phyloP scores from a whole-genome alignment of 2,113 vertebrate genomes.

The Solea solea region DNA sequence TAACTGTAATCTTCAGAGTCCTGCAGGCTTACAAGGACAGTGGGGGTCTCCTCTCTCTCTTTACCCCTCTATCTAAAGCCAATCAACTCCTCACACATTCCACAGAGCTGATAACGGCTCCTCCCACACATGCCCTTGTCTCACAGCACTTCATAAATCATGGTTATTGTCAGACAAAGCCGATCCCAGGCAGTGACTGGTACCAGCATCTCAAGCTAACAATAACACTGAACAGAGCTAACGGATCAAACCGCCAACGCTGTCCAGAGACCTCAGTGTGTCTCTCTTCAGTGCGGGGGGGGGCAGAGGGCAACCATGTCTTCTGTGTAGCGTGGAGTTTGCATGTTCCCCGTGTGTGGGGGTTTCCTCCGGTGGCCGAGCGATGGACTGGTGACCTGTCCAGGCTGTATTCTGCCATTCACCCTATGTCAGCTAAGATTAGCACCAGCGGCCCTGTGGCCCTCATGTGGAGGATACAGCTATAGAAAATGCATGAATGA shows the following conservation, averaged over 20 bases:
- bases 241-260: slow-evolving; percentile 17
- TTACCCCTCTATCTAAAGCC: slow-evolving; percentile 41
- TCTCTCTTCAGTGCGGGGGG: background rate
- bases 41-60: slow-evolving; percentile 34
- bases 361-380: too few relatives aligned
- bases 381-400: too few relatives aligned
- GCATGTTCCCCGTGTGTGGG: too few relatives aligned
- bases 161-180: slow-evolving; percentile 25
- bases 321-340: background rate
- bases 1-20: slow-evolving; percentile 2
- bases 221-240: slow-evolving; percentile 64
- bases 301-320: too few relatives aligned
- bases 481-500: too few relatives aligned
- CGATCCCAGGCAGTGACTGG: slow-evolving; percentile 59
- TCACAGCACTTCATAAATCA: slow-evolving; percentile 65
- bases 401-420: too few relatives aligned
- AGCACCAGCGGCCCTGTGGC: too few relatives aligned
- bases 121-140: slow-evolving; percentile 28
- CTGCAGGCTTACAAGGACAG: slow-evolving; percentile 20
- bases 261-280: slow-evolving; percentile 33
- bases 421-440: too few relatives aligned
- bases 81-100: slow-evolving; percentile 69
- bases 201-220: slow-evolving; percentile 49
- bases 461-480: too few relatives aligned
- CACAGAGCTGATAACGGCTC: slow-evolving; percentile 64